These are phyloP conservation scores for Gibbula magus DNA, from an alignment of 2,888 invertebrate genomes.

Conservation along the genomic window DNA sequence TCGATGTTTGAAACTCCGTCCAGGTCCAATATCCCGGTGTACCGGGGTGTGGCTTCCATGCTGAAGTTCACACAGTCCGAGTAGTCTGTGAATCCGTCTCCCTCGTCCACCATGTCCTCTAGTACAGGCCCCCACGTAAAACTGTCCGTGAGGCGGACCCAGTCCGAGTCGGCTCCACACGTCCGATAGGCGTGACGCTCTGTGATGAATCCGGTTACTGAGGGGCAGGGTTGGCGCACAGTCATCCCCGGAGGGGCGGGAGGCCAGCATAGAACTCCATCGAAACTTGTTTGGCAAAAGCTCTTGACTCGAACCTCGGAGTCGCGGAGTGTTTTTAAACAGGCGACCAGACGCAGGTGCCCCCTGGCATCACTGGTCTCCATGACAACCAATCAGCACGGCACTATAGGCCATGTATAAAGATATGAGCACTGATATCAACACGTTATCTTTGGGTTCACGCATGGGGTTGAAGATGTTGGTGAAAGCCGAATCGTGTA, in stretches of 20 bases:
- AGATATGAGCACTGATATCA: slow-evolving; percentile 1
- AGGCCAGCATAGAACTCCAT: slow-evolving; percentile 22
- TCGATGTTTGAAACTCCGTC: not conserved
- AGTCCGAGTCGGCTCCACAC: not conserved
- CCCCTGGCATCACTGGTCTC: not conserved
- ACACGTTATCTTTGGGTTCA: not conserved
- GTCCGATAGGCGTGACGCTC: slow-evolving; percentile 6
- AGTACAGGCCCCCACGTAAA: not conserved
- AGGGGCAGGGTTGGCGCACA: slow-evolving; percentile 10
- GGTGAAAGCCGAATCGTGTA: not conserved
- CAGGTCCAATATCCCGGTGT: not conserved
- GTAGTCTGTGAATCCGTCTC: not conserved
- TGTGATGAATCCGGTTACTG: not conserved
- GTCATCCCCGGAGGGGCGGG: slow-evolving; percentile 17
- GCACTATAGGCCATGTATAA: not conserved
- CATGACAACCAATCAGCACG: not conserved
- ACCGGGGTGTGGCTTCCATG: not conserved
- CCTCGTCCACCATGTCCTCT: not conserved
- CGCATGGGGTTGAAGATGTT: not conserved
- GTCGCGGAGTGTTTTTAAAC: not conserved
- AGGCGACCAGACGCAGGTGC: not conserved
- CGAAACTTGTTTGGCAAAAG: slow-evolving; percentile 5
- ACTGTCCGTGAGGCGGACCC: not conserved
- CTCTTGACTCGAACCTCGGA: not conserved
- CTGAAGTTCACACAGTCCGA: not conserved